Conservation (phyloP, 1,140 invertebrate genomes). For the Stegodyphus dumicola region DNA sequence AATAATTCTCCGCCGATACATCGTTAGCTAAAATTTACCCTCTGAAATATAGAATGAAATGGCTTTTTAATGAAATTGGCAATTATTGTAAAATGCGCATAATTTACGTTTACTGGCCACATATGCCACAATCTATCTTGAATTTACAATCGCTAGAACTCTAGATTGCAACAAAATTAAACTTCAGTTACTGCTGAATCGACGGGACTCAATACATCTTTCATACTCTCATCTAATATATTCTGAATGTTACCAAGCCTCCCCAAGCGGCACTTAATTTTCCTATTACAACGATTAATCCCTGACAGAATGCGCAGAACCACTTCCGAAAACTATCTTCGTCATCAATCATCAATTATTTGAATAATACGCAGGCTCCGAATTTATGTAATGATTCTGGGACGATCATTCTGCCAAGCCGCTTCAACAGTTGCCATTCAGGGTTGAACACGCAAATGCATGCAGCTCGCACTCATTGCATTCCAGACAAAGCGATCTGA, state of each 20-base stretch:
- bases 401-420: neutral
- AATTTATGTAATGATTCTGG: neutral
- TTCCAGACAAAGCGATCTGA: too few species aligned
- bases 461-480: too few species aligned
- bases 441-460: neutral
- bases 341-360: constrained; percentile 47
- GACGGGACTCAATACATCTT: constrained; percentile 45
- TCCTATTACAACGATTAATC: constrained; percentile 57
- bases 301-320: constrained; percentile 32
- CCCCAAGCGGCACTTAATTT: constrained; percentile 47
- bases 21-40: too few species aligned
- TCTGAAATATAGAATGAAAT: too few species aligned
- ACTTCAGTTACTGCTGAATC: constrained; percentile 4
- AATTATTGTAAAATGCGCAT: neutral
- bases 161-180: constrained; percentile 18
- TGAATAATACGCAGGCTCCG: constrained; percentile 40
- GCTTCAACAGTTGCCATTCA: neutral
- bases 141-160: constrained; percentile 22
- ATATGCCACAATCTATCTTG: constrained; percentile 4
- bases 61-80: neutral
- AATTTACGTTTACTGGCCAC: neutral
- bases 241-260: constrained; percentile 48
- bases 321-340: constrained; percentile 24
- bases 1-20: too few species aligned
- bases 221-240: constrained; percentile 45